Evolutionary conservation across 2,888 invertebrate species (phyloP), one percentile per base, ranked within the genome.

Genomic region (Serrognathus titanus): DNA sequence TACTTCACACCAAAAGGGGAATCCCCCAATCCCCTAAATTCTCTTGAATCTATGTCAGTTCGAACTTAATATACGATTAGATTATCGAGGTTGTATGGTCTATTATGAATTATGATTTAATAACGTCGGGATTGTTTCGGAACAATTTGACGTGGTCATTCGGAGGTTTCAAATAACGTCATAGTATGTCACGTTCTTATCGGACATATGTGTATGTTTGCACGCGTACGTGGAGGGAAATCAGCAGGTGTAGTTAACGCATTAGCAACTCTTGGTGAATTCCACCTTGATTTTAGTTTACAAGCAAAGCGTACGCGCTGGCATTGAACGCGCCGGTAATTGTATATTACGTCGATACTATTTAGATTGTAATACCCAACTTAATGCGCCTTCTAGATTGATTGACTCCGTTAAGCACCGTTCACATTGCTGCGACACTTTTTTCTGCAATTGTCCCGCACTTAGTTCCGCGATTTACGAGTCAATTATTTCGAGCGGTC

Each of bases 241-340:
- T 16, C 40, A 13, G 13, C 40, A 40, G 40, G 40, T 40, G 40
- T 40, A 12, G 11, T 11, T 12, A 40, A 40, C 40, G 41, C 40
- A 39, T 20, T 51, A 51, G 24, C 51, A 24, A 51, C 51, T 51
- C 13, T 24, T 39, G 24, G 20, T 24, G 41, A 51, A 51, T 51
- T 51, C 65, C 64, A 69, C 70, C 70, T 70, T 70, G 69, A 63
- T 67, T 66, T 64, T 66, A 67, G 58, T 70, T 69, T 70, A 71
- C 67, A 69, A 68, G 67, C 68, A 58, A 67, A 66, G 57, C 63
- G 62, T 58, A 67, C 35, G 67, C 69, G 70, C 71, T 72, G 73
- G 73, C 72, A 73, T 73, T 74, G 72, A 74, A 71, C 68, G 69
- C 69, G 67, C 65, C 66, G 65, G 69, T 71, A 72, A 74, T 70